These are phyloP conservation scores for Eupithecia insigniata DNA, from an alignment of 2,888 invertebrate genomes.

Conservation along the genomic window DNA sequence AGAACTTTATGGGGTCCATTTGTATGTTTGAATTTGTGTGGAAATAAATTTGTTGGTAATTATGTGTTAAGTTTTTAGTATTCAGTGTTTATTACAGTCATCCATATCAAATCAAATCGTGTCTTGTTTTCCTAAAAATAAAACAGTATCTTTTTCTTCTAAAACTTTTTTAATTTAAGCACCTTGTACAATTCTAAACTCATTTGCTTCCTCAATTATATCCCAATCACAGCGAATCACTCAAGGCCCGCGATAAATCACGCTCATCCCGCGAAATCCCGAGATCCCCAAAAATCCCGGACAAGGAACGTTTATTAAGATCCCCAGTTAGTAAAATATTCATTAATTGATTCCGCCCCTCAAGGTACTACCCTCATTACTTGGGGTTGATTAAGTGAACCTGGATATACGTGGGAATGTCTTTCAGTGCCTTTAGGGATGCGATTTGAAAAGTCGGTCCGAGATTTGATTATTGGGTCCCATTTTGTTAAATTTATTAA, in stretches of 20 bases:
- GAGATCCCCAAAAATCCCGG: slow-evolving; percentile 76
- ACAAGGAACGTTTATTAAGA: slow-evolving; percentile 81
- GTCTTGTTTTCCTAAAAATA: not conserved
- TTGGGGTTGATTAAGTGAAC: slow-evolving; percentile 80
- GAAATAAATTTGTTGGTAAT: not conserved
- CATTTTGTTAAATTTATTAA: not conserved
- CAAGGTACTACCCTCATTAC: slow-evolving; percentile 77
- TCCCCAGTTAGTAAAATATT: slow-evolving; percentile 75
- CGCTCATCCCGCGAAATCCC: slow-evolving; percentile 54
- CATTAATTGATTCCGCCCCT: slow-evolving; percentile 81
- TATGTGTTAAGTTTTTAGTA: not conserved
- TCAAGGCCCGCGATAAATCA: slow-evolving; percentile 72
- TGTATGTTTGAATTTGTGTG: not conserved
- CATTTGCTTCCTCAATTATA: slow-evolving; percentile 51
- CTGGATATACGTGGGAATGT: slow-evolving; percentile 70
- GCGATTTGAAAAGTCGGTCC: slow-evolving; percentile 39
- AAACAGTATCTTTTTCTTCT: not conserved
- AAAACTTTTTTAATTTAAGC: slow-evolving; percentile 4
- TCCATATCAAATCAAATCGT: not conserved
- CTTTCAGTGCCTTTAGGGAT: slow-evolving; percentile 46
- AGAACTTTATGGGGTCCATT: not conserved
- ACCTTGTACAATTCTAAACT: slow-evolving; percentile 16
- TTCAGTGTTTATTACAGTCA: not conserved
- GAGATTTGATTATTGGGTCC: not conserved
- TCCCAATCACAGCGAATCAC: slow-evolving; percentile 70